These are phyloP conservation scores for Xiphophorus couchianus DNA, from an alignment of 2,113 vertebrate genomes.

Conservation along the genomic window DNA sequence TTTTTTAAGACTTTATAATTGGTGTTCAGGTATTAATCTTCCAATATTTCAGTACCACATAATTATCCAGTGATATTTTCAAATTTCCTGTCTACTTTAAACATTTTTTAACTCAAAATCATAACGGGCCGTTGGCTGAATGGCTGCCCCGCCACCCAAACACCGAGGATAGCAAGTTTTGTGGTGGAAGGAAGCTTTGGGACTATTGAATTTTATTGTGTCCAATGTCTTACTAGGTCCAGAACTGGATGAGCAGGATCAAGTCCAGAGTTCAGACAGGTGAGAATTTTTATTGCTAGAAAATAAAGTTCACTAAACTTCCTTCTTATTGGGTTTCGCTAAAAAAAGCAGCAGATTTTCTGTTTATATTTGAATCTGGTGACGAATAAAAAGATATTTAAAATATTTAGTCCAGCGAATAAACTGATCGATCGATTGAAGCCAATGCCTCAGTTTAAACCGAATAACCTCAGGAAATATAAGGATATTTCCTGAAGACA, in stretches of 20 bases:
- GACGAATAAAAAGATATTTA: not conserved
- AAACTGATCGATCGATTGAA: no score
- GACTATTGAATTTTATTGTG: slow-evolving; percentile 1
- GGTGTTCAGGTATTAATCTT: no score
- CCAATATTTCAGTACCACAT: no score
- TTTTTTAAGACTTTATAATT: no score
- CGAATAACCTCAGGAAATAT: not conserved
- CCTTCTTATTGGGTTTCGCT: not conserved
- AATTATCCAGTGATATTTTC: no score
- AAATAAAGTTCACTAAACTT: not conserved
- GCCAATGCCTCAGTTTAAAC: not conserved
- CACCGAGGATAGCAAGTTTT: no score
- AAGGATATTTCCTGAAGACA: not conserved
- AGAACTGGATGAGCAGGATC: slow-evolving; percentile 8
- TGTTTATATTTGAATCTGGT: not conserved
- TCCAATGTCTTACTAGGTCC: slow-evolving; percentile 42
- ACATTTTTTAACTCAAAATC: no score
- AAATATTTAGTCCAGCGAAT: not conserved
- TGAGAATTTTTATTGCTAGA: slow-evolving; percentile 8
- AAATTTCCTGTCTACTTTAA: no score
- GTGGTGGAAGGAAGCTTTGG: no score
- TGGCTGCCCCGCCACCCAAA: no score
- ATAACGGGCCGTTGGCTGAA: no score
- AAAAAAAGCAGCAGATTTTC: not conserved
- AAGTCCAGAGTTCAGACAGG: slow-evolving; percentile 26